Evolutionary conservation across 2,113 vertebrate genomes (phyloP).

Genomic region (Rhinolophus sinicus): DNA sequence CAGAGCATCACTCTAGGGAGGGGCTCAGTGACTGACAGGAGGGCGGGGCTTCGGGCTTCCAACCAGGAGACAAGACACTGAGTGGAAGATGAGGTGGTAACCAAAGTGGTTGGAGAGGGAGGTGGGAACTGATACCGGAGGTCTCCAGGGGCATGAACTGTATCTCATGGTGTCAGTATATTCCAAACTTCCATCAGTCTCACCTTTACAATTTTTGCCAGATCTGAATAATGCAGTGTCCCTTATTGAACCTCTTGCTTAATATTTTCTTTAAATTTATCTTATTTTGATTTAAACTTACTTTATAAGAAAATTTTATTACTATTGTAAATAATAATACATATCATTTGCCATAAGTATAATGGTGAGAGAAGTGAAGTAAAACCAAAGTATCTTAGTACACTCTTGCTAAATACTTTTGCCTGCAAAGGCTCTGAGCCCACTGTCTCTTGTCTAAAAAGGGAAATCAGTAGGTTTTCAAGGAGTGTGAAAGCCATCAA

Average conservation of each 20-base stretch:
- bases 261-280: neutral
- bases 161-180: rapidly evolving
- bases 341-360: neutral
- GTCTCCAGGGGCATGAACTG: rapidly evolving
- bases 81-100: no score
- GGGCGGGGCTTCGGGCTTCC: no score
- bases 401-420: neutral
- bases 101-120: neutral
- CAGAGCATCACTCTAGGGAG: neutral
- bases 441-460: neutral
- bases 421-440: neutral
- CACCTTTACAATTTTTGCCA: neutral
- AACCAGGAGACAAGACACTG: neutral
- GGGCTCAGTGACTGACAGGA: neutral
- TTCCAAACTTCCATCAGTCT: neutral
- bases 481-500: neutral
- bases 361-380: neutral
- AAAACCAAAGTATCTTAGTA: neutral
- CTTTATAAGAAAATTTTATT: neutral
- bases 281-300: neutral
- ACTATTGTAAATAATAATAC: neutral
- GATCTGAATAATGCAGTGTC: neutral
- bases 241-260: neutral
- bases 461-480: neutral
- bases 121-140: no score